Conservation (phyloP, 1,140 invertebrate species). For the Steinernema feltiae region DNA sequence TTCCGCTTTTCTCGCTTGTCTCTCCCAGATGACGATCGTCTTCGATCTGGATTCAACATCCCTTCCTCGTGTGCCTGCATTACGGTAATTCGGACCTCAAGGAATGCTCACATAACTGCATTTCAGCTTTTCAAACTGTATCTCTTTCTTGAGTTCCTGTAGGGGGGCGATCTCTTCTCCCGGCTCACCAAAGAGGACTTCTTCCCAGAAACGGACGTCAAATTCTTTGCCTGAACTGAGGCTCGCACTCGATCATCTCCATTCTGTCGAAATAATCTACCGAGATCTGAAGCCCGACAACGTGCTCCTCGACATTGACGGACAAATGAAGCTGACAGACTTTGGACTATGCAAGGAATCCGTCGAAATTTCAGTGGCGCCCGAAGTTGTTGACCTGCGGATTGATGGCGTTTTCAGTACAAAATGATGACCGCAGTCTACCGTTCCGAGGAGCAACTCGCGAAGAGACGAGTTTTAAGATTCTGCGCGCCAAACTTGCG, state of each 20-base stretch:
- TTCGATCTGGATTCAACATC: constrained; percentile 79
- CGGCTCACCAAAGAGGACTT: constrained; percentile 84
- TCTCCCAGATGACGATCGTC: not conserved
- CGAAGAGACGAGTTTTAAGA: constrained; percentile 96
- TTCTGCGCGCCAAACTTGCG: constrained; percentile 88
- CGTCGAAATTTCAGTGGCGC: constrained; percentile 78
- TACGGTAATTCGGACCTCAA: constrained; percentile 64
- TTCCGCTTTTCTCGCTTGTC: constrained; percentile 63
- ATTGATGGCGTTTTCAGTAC: constrained; percentile 75
- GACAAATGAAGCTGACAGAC: constrained; percentile 95
- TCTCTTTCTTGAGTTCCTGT: constrained; percentile 88
- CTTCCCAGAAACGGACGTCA: constrained; percentile 99
- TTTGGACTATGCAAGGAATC: constrained; percentile 95
- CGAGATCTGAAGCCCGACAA: constrained; percentile 97
- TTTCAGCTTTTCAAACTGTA: constrained; percentile 80
- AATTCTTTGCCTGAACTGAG: constrained; percentile 93
- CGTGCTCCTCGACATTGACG: constrained; percentile 87
- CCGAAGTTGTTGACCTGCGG: constrained; percentile 92
- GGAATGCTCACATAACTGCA: not conserved
- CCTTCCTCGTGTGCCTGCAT: constrained; percentile 91
- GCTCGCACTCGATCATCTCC: constrained; percentile 89
- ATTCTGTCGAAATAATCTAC: constrained; percentile 91
- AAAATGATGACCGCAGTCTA: constrained; percentile 92
- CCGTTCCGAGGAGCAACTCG: constrained; percentile 90
- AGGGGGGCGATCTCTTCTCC: constrained; percentile 93